Evolutionary conservation across 2,797 vertebrate species (phyloP).

Genomic region (Merluccius polli): DNA sequence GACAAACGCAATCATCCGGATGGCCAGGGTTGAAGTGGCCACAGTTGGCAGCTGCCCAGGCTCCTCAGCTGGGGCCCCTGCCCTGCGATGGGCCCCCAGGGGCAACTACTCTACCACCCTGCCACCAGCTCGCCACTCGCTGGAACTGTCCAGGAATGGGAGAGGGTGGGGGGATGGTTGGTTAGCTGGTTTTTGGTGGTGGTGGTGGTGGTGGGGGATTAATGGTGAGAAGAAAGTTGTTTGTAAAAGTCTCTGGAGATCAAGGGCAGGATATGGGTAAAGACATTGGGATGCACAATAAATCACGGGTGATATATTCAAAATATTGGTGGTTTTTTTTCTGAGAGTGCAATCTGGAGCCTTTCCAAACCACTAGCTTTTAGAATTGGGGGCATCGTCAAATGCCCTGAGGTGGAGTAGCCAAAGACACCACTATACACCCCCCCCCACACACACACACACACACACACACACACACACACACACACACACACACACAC

Average conservation of each 20-base stretch:
- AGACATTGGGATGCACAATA: constrained; percentile 13
- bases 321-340: constrained; percentile 43
- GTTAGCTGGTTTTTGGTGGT: neutral
- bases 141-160: neutral
- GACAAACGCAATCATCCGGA: constrained; percentile 80
- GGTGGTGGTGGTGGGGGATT: constrained; percentile 31
- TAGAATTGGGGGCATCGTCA: constrained; percentile 60
- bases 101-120: constrained; percentile 50
- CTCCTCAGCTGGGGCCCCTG: constrained; percentile 74
- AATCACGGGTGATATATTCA: neutral
- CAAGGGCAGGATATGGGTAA: constrained; percentile 49
- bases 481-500: neutral
- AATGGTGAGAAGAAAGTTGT: constrained; percentile 23
- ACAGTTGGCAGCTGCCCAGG: constrained; percentile 76
- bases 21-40: constrained; percentile 69
- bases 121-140: constrained; percentile 28
- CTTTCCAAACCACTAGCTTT: constrained; percentile 73
- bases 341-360: constrained; percentile 71
- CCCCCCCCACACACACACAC: constrained; percentile 17
- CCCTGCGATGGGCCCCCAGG: constrained; percentile 50
- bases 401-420: constrained; percentile 47
- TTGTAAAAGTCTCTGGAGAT: constrained; percentile 38
- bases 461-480: neutral
- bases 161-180: neutral
- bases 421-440: constrained; percentile 45